phyloP scores from a whole-genome alignment of 2,113 vertebrate genomes.

The Sprattus sprattus region DNA sequence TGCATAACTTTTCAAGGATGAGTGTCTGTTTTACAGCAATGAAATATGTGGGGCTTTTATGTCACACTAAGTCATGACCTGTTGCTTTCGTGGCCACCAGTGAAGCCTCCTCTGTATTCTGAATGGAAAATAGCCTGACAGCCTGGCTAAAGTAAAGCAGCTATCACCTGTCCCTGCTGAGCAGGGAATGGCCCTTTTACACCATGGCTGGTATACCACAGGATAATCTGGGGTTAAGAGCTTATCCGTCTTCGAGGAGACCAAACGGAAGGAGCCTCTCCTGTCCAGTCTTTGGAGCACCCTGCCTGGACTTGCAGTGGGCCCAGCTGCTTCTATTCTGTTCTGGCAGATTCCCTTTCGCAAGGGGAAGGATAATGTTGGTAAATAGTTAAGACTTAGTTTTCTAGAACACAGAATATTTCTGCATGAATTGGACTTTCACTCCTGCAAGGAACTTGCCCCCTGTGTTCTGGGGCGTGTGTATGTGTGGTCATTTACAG shows the following conservation, averaged over 20 bases:
- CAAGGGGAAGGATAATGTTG: background rate
- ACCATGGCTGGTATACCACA: constrained; percentile 65
- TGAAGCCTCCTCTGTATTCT: background rate
- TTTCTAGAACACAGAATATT: background rate
- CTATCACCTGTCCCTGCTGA: constrained; percentile 51
- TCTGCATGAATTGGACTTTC: constrained; percentile 1
- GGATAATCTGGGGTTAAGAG: constrained; percentile 48
- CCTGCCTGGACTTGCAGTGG: constrained; percentile 2
- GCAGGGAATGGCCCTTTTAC: constrained; percentile 54
- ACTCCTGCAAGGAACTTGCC: background rate
- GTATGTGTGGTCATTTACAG: background rate
- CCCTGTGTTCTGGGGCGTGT: background rate
- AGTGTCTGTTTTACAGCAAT: background rate
- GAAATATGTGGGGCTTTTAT: background rate
- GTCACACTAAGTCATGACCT: background rate
- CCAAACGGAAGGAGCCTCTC: constrained; percentile 25
- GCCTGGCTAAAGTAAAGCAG: constrained; percentile 21
- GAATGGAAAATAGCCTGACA: background rate
- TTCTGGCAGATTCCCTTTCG: background rate
- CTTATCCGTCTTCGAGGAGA: constrained; percentile 40
- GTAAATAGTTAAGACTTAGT: background rate
- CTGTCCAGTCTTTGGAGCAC: constrained; percentile 23
- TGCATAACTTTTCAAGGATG: background rate
- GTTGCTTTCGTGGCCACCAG: background rate
- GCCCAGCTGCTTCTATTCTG: background rate